Evolutionary conservation across 1,140 invertebrate genomes (phyloP), one percentile per base, ranked within the genome.

Genomic region (Anastatus disparis): DNA sequence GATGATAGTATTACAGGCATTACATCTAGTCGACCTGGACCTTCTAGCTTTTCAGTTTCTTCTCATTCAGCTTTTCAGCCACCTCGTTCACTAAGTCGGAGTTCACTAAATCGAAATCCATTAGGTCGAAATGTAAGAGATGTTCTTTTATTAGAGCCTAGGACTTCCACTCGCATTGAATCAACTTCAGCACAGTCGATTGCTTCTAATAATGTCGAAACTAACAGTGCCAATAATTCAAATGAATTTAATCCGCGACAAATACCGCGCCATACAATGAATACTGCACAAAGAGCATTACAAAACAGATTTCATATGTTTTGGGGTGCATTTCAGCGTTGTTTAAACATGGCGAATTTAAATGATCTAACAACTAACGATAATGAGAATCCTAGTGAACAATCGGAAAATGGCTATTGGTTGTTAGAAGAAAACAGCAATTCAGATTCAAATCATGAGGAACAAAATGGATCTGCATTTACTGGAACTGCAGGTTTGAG

Each of bases 341-440:
- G 74, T 56, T 56, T 70, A 40, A 76, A 72, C 17, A 46, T 35
- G 17, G 70, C 48, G 0, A 56, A 7, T 56, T 4, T 46, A 1
- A 52, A 42, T 10, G 67, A 65, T 20, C 24, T 40, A 24, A 6
- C 48, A 56, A 1, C 10, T 42, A 56, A 64, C 8, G 66, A 69
- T 4, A 72, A 75, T 2, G 78, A 80, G 10, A 76, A 65, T 12
- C 22, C 50, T 0, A 56, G 74, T 0, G 82, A 84, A 55, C 80
- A 81, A 46, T 84, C 81, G 7, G 83, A 84, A 31, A 82, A 79
- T 55, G 84, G 84, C 13, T 84, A 84, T 53, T 85, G 84, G 84
- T 31, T 85, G 10, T 72, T 84, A 0, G 82, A 85, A 24, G 84
- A 85, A 58, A 84, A 85, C 27, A 84, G 79, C 38, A 81, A 81